Conservation (phyloP, 2,888 invertebrate species). For the Xylota sylvarum region DNA sequence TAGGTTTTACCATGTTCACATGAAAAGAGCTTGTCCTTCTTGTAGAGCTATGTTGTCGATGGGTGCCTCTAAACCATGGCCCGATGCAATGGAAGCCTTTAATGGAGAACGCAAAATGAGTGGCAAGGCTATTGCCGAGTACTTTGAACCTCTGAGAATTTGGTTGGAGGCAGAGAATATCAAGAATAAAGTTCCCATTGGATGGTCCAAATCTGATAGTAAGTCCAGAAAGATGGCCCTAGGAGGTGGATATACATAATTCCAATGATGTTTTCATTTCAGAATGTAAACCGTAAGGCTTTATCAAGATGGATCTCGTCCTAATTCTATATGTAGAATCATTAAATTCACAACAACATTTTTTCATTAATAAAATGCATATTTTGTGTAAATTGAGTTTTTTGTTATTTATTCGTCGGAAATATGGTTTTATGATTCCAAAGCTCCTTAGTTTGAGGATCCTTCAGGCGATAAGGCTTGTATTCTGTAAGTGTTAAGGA, state of each 20-base stretch:
- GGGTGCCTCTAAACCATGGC: conserved; percentile 92
- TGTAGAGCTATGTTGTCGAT: conserved; percentile 89
- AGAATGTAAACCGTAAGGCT: conserved; percentile 31
- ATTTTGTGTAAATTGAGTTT: not conserved
- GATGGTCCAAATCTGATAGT: conserved; percentile 86
- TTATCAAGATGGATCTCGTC: too few relatives aligned
- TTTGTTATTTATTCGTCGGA: not conserved
- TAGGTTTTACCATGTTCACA: not conserved
- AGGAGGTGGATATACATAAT: not conserved
- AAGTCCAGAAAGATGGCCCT: conserved; percentile 65
- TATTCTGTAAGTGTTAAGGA: too few relatives aligned
- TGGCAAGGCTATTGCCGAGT: conserved; percentile 91
- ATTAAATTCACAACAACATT: not conserved
- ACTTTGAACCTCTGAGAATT: conserved; percentile 91
- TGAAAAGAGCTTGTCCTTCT: conserved; percentile 18
- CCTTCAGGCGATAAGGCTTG: too few relatives aligned
- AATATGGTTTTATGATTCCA: too few relatives aligned
- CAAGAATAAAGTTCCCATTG: conserved; percentile 88
- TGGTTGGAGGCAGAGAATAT: conserved; percentile 91
- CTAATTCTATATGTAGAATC: too few relatives aligned
- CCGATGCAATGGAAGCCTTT: conserved; percentile 93
- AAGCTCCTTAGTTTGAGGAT: too few relatives aligned
- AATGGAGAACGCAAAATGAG: conserved; percentile 92
- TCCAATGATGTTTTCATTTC: not conserved
- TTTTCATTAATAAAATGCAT: conserved; percentile 22